These are phyloP conservation scores for Apantesis nais DNA, from an alignment of 2,888 invertebrate species.

Conservation along the genomic window DNA sequence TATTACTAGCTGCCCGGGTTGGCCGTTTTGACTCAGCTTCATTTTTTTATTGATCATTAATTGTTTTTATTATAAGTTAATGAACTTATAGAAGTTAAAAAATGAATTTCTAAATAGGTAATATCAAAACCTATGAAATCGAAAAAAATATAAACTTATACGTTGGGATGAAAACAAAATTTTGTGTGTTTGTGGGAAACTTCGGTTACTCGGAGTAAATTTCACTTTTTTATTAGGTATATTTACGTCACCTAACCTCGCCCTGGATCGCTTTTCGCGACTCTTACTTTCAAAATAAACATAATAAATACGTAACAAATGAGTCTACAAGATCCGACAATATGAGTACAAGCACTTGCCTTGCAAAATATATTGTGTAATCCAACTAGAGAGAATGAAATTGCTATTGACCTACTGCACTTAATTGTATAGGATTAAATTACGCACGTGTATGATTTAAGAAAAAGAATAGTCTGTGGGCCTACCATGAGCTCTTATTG, in stretches of 20 bases:
- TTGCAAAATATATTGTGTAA: conserved; percentile 24
- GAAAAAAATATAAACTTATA: not conserved
- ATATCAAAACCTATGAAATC: not conserved
- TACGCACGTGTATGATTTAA: conserved; percentile 4
- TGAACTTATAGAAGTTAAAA: not conserved
- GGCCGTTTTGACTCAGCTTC: not conserved
- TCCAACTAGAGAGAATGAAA: conserved; percentile 4
- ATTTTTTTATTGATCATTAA: not conserved
- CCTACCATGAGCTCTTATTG: no score
- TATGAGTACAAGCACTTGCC: conserved; percentile 8
- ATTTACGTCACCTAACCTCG: conserved; percentile 22
- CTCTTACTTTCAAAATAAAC: conserved; percentile 23
- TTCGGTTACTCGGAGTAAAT: conserved; percentile 5
- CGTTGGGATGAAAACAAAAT: no score
- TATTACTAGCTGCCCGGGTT: conserved; percentile 7
- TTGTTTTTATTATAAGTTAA: not conserved
- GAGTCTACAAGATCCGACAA: conserved; percentile 7
- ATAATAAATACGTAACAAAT: conserved; percentile 23
- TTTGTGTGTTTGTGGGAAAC: not conserved
- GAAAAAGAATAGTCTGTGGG: not conserved
- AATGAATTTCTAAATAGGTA: not conserved
- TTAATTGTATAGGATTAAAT: conserved; percentile 16
- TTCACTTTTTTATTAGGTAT: conserved; percentile 14
- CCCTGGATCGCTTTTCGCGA: conserved; percentile 22
- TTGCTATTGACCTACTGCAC: conserved; percentile 29